These are phyloP conservation scores for Cosmia pyralina DNA, from an alignment of 2,888 invertebrate species.

Conservation along the genomic window DNA sequence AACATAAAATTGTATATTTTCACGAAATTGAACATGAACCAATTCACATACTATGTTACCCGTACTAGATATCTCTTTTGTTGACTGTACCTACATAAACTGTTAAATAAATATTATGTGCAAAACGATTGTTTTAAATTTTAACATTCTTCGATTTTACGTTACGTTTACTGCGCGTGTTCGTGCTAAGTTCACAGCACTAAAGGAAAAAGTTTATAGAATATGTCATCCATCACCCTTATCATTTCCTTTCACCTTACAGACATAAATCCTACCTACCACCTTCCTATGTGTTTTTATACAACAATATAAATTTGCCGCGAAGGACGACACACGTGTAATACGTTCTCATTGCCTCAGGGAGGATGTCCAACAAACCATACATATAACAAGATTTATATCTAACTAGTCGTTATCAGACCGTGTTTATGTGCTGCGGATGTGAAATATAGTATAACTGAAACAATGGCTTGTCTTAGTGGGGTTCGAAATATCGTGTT, in stretches of 20 bases:
- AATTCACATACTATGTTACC: too few relatives aligned
- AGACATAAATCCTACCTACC: neutral
- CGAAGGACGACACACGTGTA: conserved; percentile 41
- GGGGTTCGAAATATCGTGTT: neutral
- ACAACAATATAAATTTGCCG: conserved; percentile 49
- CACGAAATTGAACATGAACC: too few relatives aligned
- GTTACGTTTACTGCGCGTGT: neutral
- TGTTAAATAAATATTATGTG: neutral
- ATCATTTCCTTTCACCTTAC: conserved; percentile 34
- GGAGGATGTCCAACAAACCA: conserved; percentile 50
- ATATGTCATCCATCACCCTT: conserved; percentile 1
- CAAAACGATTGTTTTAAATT: neutral
- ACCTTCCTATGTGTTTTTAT: conserved; percentile 9
- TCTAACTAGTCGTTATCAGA: conserved; percentile 36
- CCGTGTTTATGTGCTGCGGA: conserved; percentile 36
- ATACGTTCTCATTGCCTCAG: conserved; percentile 57
- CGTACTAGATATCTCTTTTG: too few relatives aligned
- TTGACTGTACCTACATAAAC: too few relatives aligned
- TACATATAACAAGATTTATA: conserved; percentile 38
- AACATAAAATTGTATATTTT: too few relatives aligned
- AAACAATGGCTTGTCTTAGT: conserved; percentile 14
- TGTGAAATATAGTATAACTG: conserved; percentile 42
- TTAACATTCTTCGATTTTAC: neutral
- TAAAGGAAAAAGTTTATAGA: conserved; percentile 1
- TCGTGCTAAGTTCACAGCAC: neutral